Evolutionary conservation across 2,113 vertebrate genomes (phyloP), one percentile per base, ranked within the genome.

Genomic region (Anoura caudifer): DNA sequence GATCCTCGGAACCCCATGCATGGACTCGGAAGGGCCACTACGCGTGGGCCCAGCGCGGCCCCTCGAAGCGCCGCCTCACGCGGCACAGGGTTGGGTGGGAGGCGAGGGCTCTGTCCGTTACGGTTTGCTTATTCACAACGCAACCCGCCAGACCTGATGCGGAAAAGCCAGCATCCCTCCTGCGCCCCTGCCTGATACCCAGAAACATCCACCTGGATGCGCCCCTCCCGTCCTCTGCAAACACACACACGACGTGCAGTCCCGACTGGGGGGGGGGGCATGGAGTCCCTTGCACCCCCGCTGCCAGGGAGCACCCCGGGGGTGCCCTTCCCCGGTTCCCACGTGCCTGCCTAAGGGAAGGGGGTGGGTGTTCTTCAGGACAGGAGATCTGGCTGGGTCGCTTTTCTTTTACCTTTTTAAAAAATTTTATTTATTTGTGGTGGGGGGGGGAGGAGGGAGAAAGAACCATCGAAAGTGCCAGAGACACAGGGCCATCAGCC

Each of bases 231-330:
- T 19, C 31, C 45, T 41, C 50, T 59, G 4, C 54, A 83, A 43
- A 73, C 11, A 13, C 16, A 7, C 4, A 28, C 56, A 13, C 47
- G 10, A 28, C 24, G n/a, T 0, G 17, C 2, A 3, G n/a, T 31
- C 36, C 38, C 4, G 14, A 11, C 13, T 1, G 31, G 17, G 38
- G n/a, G 13, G n/a, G n/a, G n/a, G n/a, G 12, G 45, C 1, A 52
- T 6, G 14, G 47, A 50, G 19, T 56, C 22, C 9, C 19, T n/a
- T 28, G 4, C 16, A 5, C 36, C 0, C 1, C 26, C 41, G 43
- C 75, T 73, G 31, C 75, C 41, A 2, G 2, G 10, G 10, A 3
- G 8, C 33, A 38, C 16, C 19, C 12, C 26, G 41, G 12, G 12
- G 52, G 47, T 41, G 75, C 75, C 20, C 70, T 43, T 43, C 38